A percentile compares a stretch with the other conserved stretches of the same genome.
These are phyloP conservation scores for Cheiracanthium punctorium DNA, from an alignment of 2,888 invertebrate genomes.

Conservation along the genomic window DNA sequence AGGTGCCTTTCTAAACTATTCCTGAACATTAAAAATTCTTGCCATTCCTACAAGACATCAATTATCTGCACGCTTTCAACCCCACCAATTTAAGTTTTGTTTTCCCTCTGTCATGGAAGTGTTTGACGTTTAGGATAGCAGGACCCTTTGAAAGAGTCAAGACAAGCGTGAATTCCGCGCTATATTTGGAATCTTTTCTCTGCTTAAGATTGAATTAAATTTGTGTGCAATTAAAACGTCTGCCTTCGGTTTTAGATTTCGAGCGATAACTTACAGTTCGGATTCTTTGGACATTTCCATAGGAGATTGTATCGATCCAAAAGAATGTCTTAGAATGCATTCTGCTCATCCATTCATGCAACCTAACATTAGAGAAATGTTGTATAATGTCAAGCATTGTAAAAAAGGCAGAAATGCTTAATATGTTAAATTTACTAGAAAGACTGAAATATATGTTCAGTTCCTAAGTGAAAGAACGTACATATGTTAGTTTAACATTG, in stretches of 20 bases:
- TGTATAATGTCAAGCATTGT: no score
- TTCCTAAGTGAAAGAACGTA: no score
- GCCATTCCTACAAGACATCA: neutral
- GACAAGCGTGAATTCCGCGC: slow-evolving; percentile 9
- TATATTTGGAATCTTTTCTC: neutral
- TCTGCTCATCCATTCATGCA: neutral
- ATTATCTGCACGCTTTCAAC: neutral
- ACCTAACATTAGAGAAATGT: no score
- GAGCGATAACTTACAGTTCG: neutral
- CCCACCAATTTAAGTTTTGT: neutral
- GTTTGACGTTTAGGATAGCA: slow-evolving; percentile 9
- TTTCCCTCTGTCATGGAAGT: neutral
- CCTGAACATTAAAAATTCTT: neutral
- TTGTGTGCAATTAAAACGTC: neutral
- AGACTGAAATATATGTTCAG: no score
- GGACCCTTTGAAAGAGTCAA: neutral
- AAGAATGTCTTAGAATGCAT: neutral
- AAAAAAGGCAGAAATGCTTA: no score
- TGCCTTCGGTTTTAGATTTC: neutral
- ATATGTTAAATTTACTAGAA: no score
- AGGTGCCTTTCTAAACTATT: neutral
- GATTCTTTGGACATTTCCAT: neutral
- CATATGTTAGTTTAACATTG: no score
- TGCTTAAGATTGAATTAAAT: neutral
- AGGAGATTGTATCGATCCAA: neutral